Evolutionary conservation across 1,140 invertebrate genomes (phyloP), one percentile per base, ranked within the genome.

Genomic region (Cataglyphis hispanica): DNA sequence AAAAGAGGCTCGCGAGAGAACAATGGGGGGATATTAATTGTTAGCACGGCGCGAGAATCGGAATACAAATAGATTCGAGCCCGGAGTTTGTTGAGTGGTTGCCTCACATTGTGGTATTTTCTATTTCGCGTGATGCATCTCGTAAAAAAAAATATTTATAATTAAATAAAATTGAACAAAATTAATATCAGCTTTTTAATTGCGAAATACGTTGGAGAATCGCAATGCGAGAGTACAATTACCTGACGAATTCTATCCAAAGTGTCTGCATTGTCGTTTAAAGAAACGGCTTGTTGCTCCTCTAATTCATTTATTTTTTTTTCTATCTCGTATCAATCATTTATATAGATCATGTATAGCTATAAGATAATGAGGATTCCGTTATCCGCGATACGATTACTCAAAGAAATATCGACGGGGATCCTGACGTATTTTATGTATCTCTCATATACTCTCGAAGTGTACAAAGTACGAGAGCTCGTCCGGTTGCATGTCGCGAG

Each of bases 21-120:
- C 61, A 78, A 78, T 78, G 43, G 19, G 37, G n/a, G n/a, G 61
- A 46, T 78, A 78, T 78, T 78, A 78, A 66, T 78, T 53, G 19
- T 25, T 64, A 58, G n/a, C 75, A 16, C 58, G 16, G 22, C 22
- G 40, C 60, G 27, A 46, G 10, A 64, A 66, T 40, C 27, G 10
- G 11, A 37, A 31, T 78, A 61, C 75, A 66, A 78, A 78, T 78
- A 50, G 16, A 34, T 66, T 53, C 27, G 27, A 25, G 40, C n/a
- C 10, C n/a, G 13, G 27, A 43, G 27, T 53, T 78, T 46, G n/a
- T 66, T 5, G 19, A 66, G 43, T 37, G 66, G 75, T 46, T 16
- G n/a, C 43, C 46, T 27, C 25, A 19, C 40, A 25, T 13, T 16
- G 43, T 50, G 0, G 13, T 27, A 50, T 64, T 78, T 66, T 13